Percentiles rank a stretch among this genome's conserved stretches.
Conservation (phyloP, 2,113 vertebrate species). For the Silurus asotus region DNA sequence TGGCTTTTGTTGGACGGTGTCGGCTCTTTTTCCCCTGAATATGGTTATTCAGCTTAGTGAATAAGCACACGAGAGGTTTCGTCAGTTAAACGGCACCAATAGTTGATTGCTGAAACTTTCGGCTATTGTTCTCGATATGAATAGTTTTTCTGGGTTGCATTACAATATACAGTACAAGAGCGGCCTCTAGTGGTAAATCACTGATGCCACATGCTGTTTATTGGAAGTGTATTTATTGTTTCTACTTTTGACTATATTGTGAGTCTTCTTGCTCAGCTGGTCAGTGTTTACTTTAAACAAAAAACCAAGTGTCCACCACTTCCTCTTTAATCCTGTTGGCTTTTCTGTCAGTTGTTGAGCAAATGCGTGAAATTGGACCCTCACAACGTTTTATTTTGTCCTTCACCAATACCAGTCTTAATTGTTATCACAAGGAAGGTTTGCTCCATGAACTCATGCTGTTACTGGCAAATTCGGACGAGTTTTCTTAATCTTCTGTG, state of each 20-base stretch:
- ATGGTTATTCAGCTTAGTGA: too few species aligned
- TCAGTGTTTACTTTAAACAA: neutral
- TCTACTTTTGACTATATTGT: neutral
- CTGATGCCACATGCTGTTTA: too few species aligned
- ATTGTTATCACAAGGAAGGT: neutral
- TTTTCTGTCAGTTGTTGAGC: neutral
- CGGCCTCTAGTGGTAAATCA: too few species aligned
- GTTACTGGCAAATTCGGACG: neutral
- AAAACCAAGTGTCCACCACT: neutral
- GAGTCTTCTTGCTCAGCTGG: neutral
- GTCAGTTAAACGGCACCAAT: too few species aligned
- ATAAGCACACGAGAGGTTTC: too few species aligned
- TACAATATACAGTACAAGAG: too few species aligned
- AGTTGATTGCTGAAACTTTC: too few species aligned
- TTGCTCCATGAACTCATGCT: neutral
- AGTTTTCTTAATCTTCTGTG: neutral
- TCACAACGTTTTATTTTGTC: neutral
- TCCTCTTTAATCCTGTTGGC: neutral
- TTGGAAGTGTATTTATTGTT: too few species aligned
- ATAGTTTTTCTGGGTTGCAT: too few species aligned
- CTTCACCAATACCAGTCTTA: neutral
- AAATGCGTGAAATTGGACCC: neutral
- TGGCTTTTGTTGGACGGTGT: too few species aligned
- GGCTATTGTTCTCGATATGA: too few species aligned
- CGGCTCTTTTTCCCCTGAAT: too few species aligned